These are phyloP conservation scores for Gymnogyps californianus DNA, from an alignment of 2,113 vertebrate genomes.

Conservation along the genomic window DNA sequence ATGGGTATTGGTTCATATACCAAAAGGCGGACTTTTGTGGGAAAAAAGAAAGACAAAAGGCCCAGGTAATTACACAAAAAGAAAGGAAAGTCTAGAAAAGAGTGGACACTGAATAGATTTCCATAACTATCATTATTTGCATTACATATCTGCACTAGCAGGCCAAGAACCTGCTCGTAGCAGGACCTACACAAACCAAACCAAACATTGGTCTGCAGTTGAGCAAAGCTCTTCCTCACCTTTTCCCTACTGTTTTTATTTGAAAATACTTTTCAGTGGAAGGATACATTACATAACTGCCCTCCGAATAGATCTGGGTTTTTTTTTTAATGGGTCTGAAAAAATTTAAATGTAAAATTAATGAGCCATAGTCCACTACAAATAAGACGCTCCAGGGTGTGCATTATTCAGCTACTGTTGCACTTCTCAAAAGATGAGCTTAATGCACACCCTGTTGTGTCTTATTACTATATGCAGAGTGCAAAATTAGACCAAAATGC, in stretches of 20 bases:
- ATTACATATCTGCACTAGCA: not conserved
- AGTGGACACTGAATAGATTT: not conserved
- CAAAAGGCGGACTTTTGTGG: not conserved
- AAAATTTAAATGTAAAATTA: conserved; percentile 57
- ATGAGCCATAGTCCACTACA: conserved; percentile 57
- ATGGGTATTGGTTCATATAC: not conserved
- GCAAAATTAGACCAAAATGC: conserved; percentile 33
- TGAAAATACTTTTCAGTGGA: not conserved
- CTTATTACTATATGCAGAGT: conserved; percentile 56
- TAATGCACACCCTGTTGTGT: conserved; percentile 58
- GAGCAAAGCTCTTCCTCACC: not conserved
- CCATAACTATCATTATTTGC: not conserved
- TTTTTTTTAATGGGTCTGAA: not conserved
- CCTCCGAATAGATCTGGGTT: not conserved
- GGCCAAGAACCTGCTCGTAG: rapidly evolving
- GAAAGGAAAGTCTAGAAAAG: not conserved
- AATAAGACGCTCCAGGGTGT: conserved; percentile 50
- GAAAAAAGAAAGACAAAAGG: not conserved
- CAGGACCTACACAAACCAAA: not conserved
- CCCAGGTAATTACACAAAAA: not conserved
- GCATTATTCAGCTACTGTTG: conserved; percentile 41
- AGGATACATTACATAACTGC: conserved; percentile 16
- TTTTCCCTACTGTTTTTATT: not conserved
- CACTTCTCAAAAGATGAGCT: conserved; percentile 48
- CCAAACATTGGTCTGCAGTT: not conserved